Evolutionary conservation across 2,888 invertebrate species (phyloP).

Genomic region (Heliconius sara): DNA sequence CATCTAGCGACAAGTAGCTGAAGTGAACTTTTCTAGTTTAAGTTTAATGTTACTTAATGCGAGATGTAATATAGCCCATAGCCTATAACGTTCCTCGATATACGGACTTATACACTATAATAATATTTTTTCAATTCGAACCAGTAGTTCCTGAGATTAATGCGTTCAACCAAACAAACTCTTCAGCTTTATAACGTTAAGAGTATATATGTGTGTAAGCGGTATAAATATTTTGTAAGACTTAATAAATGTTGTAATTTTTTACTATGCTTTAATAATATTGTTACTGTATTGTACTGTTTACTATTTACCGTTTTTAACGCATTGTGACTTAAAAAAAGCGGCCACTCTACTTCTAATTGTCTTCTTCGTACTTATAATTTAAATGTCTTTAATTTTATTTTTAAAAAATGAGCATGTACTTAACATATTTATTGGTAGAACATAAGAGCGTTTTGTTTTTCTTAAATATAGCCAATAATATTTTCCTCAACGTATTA

Average conservation of each 20-base stretch:
- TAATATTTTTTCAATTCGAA: neutral
- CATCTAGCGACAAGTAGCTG: conserved; percentile 40
- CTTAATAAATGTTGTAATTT: too few species aligned
- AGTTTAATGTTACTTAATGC: neutral
- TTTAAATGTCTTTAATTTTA: neutral
- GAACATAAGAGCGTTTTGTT: too few species aligned
- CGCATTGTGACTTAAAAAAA: neutral
- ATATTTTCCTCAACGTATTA: too few species aligned
- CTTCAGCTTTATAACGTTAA: neutral
- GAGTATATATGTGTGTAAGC: neutral
- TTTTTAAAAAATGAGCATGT: neutral
- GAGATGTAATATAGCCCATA: neutral
- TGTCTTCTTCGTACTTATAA: neutral
- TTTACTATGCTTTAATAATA: neutral
- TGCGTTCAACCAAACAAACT: neutral
- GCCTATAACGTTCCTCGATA: neutral
- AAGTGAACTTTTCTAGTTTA: conserved; percentile 1
- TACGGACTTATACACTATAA: neutral
- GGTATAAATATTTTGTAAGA: neutral
- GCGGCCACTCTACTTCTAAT: neutral
- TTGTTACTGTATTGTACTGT: neutral
- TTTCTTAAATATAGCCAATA: too few species aligned
- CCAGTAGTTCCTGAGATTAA: neutral
- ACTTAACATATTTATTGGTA: conserved; percentile 3
- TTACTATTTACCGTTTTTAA: neutral